phyloP scores from a whole-genome alignment of 2,113 vertebrate species.

The Neogale vison region DNA sequence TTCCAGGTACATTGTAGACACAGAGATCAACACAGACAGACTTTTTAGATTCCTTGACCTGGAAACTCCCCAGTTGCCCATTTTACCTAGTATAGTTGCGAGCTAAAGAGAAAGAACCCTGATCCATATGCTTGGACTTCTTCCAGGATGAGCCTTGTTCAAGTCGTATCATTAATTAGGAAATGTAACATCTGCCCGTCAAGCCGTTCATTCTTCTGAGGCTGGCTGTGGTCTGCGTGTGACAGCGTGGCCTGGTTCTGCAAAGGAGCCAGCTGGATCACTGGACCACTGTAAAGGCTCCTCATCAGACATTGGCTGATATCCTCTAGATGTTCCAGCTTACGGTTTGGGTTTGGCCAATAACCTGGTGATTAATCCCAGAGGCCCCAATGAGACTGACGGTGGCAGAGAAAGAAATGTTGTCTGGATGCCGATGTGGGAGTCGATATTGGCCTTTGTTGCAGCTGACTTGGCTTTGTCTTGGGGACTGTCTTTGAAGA shows the following conservation, averaged over 20 bases:
- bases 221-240: not conserved
- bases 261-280: not conserved
- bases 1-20: not conserved
- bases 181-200: not conserved
- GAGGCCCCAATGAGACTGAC: not conserved
- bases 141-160: not conserved
- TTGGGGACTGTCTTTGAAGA: not conserved
- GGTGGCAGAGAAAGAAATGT: not conserved
- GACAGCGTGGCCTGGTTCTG: not conserved
- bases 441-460: not conserved
- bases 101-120: not conserved
- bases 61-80: not conserved
- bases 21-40: not conserved
- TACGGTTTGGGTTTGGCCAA: not conserved
- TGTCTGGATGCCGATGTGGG: not conserved
- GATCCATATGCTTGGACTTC: not conserved
- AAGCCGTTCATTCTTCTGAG: not conserved
- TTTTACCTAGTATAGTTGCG: not conserved
- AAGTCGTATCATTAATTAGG: not conserved
- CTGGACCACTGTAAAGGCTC: not conserved
- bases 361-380: not conserved
- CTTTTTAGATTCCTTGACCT: not conserved
- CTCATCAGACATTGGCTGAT: not conserved
- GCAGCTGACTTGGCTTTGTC: not conserved
- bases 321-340: not conserved